phyloP scores from a whole-genome alignment of 2,888 invertebrate species.

The Melinaea marsaeus region DNA sequence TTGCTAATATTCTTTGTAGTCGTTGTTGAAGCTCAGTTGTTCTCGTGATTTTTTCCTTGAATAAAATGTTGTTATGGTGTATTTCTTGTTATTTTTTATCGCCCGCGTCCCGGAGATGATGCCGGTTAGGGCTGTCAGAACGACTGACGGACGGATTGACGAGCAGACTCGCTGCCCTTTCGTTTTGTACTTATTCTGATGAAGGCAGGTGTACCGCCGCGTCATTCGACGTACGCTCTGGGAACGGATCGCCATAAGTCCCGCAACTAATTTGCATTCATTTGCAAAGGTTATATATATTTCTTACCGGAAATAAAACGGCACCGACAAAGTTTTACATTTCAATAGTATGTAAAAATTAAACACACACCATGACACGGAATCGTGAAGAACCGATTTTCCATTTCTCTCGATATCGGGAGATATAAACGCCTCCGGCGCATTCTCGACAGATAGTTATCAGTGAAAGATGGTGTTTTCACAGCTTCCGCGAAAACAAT shows the following conservation, averaged over 20 bases:
- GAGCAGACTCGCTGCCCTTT: constrained; percentile 56
- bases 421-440: constrained; percentile 38
- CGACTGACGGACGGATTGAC: constrained; percentile 73
- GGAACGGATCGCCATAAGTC: constrained; percentile 30
- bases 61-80: constrained; percentile 35
- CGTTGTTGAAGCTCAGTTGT: constrained; percentile 11
- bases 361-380: neutral
- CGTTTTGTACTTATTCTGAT: constrained; percentile 64
- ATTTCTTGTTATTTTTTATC: constrained; percentile 50
- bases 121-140: constrained; percentile 76
- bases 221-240: constrained; percentile 48
- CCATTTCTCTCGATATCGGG: constrained; percentile 34
- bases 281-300: no score
- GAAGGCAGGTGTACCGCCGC: constrained; percentile 60
- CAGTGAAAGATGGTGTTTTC: constrained; percentile 53
- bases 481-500: constrained; percentile 45
- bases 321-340: no score
- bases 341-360: no score
- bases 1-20: neutral
- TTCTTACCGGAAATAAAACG: no score
- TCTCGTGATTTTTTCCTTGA: constrained; percentile 21
- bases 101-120: constrained; percentile 55
- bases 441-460: constrained; percentile 51
- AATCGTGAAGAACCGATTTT: constrained; percentile 17
- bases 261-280: constrained; percentile 15